phyloP scores from a whole-genome alignment of 2,888 invertebrate genomes.

The Ennomos quercinarius region DNA sequence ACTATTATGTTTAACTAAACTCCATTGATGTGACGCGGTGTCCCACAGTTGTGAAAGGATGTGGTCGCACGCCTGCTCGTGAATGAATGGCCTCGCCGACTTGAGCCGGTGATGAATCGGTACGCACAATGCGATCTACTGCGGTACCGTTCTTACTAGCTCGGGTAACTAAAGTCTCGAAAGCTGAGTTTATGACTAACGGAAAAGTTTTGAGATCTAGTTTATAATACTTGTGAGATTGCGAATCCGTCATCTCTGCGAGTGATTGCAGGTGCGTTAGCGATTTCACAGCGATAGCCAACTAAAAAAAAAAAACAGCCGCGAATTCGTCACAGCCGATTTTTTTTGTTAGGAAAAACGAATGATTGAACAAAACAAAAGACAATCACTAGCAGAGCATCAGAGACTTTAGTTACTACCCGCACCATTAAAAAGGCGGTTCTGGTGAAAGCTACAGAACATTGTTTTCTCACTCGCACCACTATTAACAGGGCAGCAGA shows the following conservation, averaged over 20 bases:
- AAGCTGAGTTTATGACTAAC: conserved; percentile 10
- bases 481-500: too few relatives aligned
- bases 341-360: too few relatives aligned
- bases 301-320: too few relatives aligned
- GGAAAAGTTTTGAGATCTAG: background rate
- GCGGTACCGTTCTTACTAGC: conserved; percentile 21
- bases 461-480: too few relatives aligned
- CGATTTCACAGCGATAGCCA: too few relatives aligned
- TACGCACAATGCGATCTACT: conserved; percentile 27
- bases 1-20: conserved; percentile 28
- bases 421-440: too few relatives aligned
- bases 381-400: background rate
- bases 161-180: conserved; percentile 18
- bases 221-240: background rate
- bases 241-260: too few relatives aligned
- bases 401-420: background rate
- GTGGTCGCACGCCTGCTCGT: conserved; percentile 32
- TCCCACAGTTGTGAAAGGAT: conserved; percentile 29
- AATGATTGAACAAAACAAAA: too few relatives aligned
- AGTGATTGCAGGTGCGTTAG: too few relatives aligned
- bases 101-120: conserved; percentile 21
- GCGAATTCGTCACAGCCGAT: too few relatives aligned
- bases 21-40: conserved; percentile 19
- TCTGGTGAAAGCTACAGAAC: too few relatives aligned
- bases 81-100: conserved; percentile 34